A percentile compares a stretch with the other conserved stretches of the same genome.
Evolutionary conservation across 1,140 invertebrate species (phyloP).

Genomic region (Eupristina koningsbergeri): DNA sequence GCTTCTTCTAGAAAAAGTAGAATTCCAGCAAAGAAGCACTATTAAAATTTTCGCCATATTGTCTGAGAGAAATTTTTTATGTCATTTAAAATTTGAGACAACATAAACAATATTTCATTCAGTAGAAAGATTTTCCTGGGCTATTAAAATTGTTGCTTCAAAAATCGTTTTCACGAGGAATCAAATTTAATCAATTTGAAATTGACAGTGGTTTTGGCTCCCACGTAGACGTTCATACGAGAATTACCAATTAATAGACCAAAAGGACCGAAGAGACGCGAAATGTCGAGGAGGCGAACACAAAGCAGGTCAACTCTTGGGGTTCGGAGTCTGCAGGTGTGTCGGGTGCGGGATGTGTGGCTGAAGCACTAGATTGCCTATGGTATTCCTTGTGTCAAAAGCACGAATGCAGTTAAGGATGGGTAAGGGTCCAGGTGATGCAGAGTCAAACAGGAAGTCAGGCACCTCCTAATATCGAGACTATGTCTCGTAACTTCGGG

Average conservation of each 20-base stretch:
- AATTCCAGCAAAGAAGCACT: too few species aligned
- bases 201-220: not conserved
- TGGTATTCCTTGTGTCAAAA: not conserved
- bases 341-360: not conserved
- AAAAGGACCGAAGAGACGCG: not conserved
- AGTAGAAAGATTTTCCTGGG: too few species aligned
- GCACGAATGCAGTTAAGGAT: not conserved
- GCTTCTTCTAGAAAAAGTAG: not conserved
- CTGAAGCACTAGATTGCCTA: not conserved
- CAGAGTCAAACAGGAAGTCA: not conserved
- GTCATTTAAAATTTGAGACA: too few species aligned
- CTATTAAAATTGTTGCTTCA: too few species aligned
- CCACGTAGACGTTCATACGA: not conserved
- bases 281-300: not conserved
- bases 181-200: not conserved
- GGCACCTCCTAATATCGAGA: not conserved
- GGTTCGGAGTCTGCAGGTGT: not conserved
- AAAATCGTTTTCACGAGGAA: too few species aligned
- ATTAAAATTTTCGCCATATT: too few species aligned
- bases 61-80: too few species aligned
- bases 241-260: not conserved
- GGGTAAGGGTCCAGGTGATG: conserved; percentile 28
- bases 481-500: not conserved
- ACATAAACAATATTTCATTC: too few species aligned
- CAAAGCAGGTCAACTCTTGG: not conserved